Base-by-base conservation (phyloP, 1,140 invertebrate species). In the Neodiprion virginianus region DNA sequence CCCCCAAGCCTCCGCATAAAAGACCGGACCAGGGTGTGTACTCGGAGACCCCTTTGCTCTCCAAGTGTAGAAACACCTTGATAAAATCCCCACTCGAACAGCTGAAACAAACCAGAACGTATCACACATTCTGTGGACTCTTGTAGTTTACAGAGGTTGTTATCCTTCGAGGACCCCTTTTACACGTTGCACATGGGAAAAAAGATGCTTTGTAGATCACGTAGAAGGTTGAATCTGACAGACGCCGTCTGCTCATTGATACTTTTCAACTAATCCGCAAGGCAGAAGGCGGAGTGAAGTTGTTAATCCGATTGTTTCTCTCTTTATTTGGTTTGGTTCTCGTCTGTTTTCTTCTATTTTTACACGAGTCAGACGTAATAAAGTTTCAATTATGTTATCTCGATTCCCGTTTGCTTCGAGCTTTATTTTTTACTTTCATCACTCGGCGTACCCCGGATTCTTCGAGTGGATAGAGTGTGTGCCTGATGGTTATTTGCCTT, bases 41-140 rank as follows among this genome's bases (percentile, higher is more conserved):
- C 84, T 97, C 95, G 81, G 95, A 96, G 78, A 97, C 92, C 1
- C 89, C 88, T 7, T 91, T 90, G 75, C 90, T 86, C 73, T 93
- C 92, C 84, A 92, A 89, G 89, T 93, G 94, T 69, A 94, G 89
- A 87, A 95, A 97, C 71, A 96, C 90, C 87, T 95, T 95, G 72
- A 97, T 84, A 85, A 93, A 96, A 86, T 96, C 95, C 0, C 92
- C 92, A 65, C 90, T 89, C 68, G 91, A 86, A 84, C 96, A 96
- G 77, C 95, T 96, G 91, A 73, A 92, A 92, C 80, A 83, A 82
- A 82, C 78, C 81, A 74, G 72, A 77, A 77, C 70, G 75, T 23
- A 7, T 17, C 40, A 21, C 40, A 21, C 12, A 69, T 69, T 61
- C 49, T 68, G 28, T 12, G 71, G 14, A 61, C 11, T 69, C 28